phyloP scores from a whole-genome alignment of 2,888 invertebrate genomes.

The Embidobia sp. region DNA sequence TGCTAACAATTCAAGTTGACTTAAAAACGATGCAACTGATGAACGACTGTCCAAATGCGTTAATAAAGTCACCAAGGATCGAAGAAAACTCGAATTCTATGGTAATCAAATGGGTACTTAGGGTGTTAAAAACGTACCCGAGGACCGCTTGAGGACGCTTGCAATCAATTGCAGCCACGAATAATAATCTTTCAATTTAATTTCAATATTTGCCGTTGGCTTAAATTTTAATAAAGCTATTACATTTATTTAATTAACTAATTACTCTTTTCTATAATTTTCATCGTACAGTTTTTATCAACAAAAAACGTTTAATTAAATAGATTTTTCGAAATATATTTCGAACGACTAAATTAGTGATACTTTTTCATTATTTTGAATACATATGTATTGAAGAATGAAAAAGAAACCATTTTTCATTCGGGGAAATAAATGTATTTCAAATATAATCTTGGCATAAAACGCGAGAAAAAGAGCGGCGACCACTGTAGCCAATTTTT shows the following conservation, averaged over 20 bases:
- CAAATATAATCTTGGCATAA: slow-evolving; percentile 13
- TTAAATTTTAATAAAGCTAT: too few species aligned
- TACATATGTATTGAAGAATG: too few species aligned
- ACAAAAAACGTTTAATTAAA: too few species aligned
- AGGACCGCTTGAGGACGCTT: slow-evolving; percentile 50
- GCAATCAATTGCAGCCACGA: slow-evolving; percentile 23
- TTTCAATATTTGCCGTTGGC: slow-evolving; percentile 16
- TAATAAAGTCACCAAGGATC: slow-evolving; percentile 69
- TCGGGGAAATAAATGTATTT: too few species aligned
- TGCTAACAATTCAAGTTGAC: slow-evolving; percentile 38
- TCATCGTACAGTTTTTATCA: too few species aligned
- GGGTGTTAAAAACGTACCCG: slow-evolving; percentile 55
- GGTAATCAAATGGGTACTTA: slow-evolving; percentile 76
- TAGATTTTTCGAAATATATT: too few species aligned
- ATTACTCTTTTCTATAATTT: too few species aligned
- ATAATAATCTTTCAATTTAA: slow-evolving; percentile 5
- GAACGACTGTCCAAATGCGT: slow-evolving; percentile 52
- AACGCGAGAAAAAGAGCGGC: slow-evolving; percentile 2
- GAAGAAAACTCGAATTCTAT: slow-evolving; percentile 78
- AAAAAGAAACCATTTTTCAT: too few species aligned
- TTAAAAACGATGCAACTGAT: slow-evolving; percentile 57
- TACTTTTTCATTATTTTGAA: too few species aligned
- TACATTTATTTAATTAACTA: too few species aligned
- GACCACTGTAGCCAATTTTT: slow-evolving; percentile 34
- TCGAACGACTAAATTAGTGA: too few species aligned